Base-by-base conservation (phyloP, 2,113 vertebrate genomes). In the Pagrus major region DNA sequence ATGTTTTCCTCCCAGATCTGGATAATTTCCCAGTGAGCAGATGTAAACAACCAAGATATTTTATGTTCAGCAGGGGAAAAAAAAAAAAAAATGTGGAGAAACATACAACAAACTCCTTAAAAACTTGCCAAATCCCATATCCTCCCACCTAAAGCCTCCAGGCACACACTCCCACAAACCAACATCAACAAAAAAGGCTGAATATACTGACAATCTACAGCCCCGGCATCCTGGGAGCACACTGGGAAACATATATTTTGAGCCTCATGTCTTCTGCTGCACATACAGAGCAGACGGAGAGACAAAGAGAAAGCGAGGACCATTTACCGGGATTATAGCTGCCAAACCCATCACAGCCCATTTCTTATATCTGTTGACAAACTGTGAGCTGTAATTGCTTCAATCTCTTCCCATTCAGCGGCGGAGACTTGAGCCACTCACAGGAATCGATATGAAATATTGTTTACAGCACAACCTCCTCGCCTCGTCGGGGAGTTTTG, bases 371-470 rank as follows among this genome's bases (percentile, higher is more conserved):
- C 42, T 81, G 78, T 21, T 80, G 80, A 82, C 82, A 82, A 77
- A 80, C 75, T 76, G 56, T 42, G 63, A 71, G 64, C 41, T 29
- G 66, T 87, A 88, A 88, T 90, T 84, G 80, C 84, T 77, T 85
- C 68, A 81, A 63, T 37, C 35, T 89, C 75, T 25, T 77, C 39
- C 76, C 39, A 78, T 86, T 79, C 74, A 79, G 59, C 42, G 9
- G 47, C n/a, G 9, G 35, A 49, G 76, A 76, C 87, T 58, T 49
- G 11, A 81, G 66, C 66, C 16, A 63, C 71, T 88, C 37, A 33
- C 39, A 82, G 73, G 42, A 90, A 88, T 89, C 86, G 89, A 87
- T 87, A 88, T 66, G 80, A 66, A 82, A 84, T 56, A 81, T 79
- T 85, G 82, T 90, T 86, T 77, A 84, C 85, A 81, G 66, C 64